Evolutionary conservation across 1,140 invertebrate genomes (phyloP), one percentile per base, ranked within the genome.

Genomic region (Scaptodrosophila lebanonensis): DNA sequence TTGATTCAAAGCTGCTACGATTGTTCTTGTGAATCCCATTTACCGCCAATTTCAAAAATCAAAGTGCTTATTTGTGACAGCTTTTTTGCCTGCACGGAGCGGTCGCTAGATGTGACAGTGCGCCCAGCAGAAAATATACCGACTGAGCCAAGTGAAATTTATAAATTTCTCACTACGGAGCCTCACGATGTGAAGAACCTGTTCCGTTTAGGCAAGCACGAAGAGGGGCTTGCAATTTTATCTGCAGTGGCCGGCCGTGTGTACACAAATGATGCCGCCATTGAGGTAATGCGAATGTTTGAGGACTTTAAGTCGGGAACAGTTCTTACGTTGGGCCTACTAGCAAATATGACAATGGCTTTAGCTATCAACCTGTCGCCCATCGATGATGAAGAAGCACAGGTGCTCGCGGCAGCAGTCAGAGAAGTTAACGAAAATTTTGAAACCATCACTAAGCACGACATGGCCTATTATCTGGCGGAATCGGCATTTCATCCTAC

Each of bases 321-420:
- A 4, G 3, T 36, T 0, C 1, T 6, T 1, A 16, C 56, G 0
- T 40, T 75, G 1, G 66, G 66, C 8, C 47, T 38, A 3, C 5
- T 76, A 32, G 66, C 61, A 0, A 69, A 76, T 17, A 12, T 75
- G 0, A 76, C 51, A 3, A 8, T 22, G 4, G 70, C 71, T 2
- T 8, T 75, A 3, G 71, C 47, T 3, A 1, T 16, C 0, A 17
- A 5, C 0, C 11, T 75, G 13, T 7, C 53, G 3, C 51, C 56
- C 2, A 47, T 36, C 3, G 5, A 22, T 25, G 1, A 8, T 0
- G 1, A 1, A 0, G 40, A 44, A 1, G 33, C 47, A 1, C 0
- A 1, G 0, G 2, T 76, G n/a, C 15, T 75, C 6, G 29, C 27
- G 0, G 13, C 1, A 1, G 0, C 52, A 3, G 3, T 69, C 2